Conservation (phyloP, 2,888 invertebrate genomes). For the Melanostoma scalare region DNA sequence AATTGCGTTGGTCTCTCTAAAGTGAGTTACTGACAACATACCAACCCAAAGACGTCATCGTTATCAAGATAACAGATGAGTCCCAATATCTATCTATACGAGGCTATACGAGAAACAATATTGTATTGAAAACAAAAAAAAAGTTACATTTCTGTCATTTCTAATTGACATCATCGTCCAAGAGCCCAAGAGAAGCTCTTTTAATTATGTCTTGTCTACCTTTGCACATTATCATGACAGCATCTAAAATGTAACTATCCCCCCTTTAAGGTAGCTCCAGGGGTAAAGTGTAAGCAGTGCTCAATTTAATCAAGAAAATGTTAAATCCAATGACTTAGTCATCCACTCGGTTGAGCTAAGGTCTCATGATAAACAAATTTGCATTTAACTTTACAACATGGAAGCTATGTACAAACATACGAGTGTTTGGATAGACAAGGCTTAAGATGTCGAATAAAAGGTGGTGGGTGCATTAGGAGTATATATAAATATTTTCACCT, state of each 20-base stretch:
- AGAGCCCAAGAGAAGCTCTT: conserved; percentile 6
- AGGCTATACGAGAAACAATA: no score
- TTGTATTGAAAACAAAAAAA: not conserved
- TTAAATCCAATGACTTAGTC: conserved; percentile 46
- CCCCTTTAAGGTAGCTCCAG: not conserved
- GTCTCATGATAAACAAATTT: conserved; percentile 56
- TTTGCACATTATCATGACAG: conserved; percentile 27
- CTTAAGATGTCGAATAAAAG: conserved; percentile 7
- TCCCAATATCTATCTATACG: no score
- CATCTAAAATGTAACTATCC: conserved; percentile 31
- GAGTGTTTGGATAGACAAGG: not conserved
- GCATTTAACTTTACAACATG: conserved; percentile 43
- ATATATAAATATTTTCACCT: conserved; percentile 10
- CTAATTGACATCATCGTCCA: conserved; percentile 37
- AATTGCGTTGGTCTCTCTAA: no score
- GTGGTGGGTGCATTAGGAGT: conserved; percentile 7
- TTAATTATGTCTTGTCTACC: conserved; percentile 22
- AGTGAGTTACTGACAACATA: no score
- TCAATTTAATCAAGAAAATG: conserved; percentile 57
- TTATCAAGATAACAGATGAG: no score
- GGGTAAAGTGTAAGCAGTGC: conserved; percentile 5
- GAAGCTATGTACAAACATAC: not conserved
- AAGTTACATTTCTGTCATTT: conserved; percentile 15
- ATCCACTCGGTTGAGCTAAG: conserved; percentile 55
- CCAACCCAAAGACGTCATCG: no score